Evolutionary conservation across 2,797 vertebrate species (phyloP), one percentile per base, ranked within the genome.

Genomic region (Mionectes olivaceus): DNA sequence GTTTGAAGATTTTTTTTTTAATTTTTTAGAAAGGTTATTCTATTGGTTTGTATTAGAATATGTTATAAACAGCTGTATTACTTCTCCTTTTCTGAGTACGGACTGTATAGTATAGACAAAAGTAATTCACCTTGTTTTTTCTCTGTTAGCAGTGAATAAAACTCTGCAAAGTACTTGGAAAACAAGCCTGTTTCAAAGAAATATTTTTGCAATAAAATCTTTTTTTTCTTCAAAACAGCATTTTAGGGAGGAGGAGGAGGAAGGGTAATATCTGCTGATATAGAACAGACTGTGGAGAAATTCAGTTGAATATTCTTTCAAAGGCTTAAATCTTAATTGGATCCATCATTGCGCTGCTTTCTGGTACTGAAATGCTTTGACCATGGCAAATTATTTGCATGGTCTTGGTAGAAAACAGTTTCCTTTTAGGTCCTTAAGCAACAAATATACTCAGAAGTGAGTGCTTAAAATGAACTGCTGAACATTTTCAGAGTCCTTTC

Each of bases 201-300:
- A 57, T 79, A 43, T 46, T 88, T 74, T 59, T 80, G 19, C 49
- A 78, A 53, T 89, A 47, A 87, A 83, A 76, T 33, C 2, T 13
- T 86, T 82, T 89, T 85, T 75, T 74, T 35, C n/a, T 76, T 83
- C 89, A 87, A 87, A 83, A 78, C 7, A n/a, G 10, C 49, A 24
- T 73, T 93, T 94, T 92, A 81, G 33, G 55, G 60, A 73, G 63
- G 53, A 78, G 30, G 17, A 77, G 55, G 37, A 37, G 11, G 52
- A 69, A 35, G 50, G 46, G 15, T 67, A 39, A 46, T 91, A 87
- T 55, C 35, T 88, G 41, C 49, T 96, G 80, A 96, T 92, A 73
- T 3, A 92, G 78, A 95, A 91, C 94, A 96, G 91, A 87, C 81
- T 84, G 73, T 43, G 13, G 56, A 88, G 71, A 93, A 94, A 75